Evolutionary conservation across 2,113 vertebrate species (phyloP), one percentile per base, ranked within the genome.

Genomic region (Emydura subglobosa): DNA sequence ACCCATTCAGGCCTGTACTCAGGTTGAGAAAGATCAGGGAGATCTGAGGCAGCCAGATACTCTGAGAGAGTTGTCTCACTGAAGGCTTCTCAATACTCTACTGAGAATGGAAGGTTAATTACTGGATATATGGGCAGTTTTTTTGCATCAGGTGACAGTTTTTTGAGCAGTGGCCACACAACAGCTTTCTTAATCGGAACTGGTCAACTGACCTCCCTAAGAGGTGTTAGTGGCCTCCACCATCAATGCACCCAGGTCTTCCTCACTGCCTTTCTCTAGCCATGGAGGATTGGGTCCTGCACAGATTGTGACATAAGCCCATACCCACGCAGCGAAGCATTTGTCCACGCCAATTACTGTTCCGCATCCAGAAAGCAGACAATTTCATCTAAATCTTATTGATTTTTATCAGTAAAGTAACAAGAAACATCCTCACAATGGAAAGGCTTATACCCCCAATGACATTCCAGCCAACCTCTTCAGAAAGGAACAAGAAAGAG

Each of bases 261-360:
- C 57, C 29, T 61, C 12, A 39, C 65, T n/a, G 34, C 6, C 65
- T 39, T 68, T 68, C 31, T 39, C 16, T 39, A 68, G 14, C 65
- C 8, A 21, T 68, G 34, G 65, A 39, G 34, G 65, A 68, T 21
- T 39, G 31, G 17, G 13, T 13, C 34, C 34, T 34, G 19, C 14
- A 68, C 34, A 68, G n/a, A 13, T 39, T 39, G n/a, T 68, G 65
- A 31, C n/a, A 68, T 6, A 68, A 68, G 34, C 14, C 57, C 12
- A 61, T 61, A 61, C 19, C 19, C 68, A 39, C 39, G 34, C 68
- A 22, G 19, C 17, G n/a, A 39, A 72, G 59, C 59, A 61, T 61
- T 61, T 61, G 13, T 61, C 83, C 55, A 42, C 21, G 65, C 4
- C 0, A 0, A 27, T 47, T 91, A 51, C 65, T 83, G 34, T 55